Evolutionary conservation across 2,113 vertebrate genomes (phyloP).

Genomic region (Petromus typicus): DNA sequence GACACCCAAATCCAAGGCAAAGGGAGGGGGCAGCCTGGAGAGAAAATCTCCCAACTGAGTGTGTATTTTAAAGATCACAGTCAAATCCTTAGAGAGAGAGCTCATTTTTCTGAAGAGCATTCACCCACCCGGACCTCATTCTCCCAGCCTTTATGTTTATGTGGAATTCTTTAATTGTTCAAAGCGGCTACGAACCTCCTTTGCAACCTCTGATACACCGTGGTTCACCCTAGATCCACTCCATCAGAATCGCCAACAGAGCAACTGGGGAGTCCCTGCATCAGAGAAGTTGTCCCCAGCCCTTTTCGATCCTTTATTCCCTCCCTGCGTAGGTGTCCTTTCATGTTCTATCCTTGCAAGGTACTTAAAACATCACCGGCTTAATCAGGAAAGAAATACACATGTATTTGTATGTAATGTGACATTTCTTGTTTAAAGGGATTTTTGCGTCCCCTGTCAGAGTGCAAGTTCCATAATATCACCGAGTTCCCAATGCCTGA

Average conservation of each 20-base stretch:
- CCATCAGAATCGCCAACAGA: not conserved
- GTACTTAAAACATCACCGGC: not conserved
- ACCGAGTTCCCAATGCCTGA: not conserved
- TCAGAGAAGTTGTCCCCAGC: accelerated
- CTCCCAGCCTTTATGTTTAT: not conserved
- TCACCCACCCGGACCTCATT: not conserved
- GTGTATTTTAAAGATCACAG: not conserved
- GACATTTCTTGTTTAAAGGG: not conserved
- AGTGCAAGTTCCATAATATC: not conserved
- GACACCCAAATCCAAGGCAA: not conserved
- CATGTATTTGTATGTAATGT: not conserved
- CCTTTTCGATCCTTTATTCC: not conserved
- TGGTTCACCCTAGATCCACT: not conserved
- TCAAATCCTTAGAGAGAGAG: not conserved
- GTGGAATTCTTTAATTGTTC: not conserved
- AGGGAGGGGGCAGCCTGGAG: not conserved
- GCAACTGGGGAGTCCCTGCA: not conserved
- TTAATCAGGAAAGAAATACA: not conserved
- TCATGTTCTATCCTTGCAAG: not conserved
- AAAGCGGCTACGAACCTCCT: not conserved
- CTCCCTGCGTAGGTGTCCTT: not conserved
- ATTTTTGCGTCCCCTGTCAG: not conserved
- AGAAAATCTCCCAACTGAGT: not conserved
- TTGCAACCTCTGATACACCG: not conserved
- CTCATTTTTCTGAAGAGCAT: not conserved